Evolutionary conservation across 2,888 invertebrate genomes (phyloP), one percentile per base, ranked within the genome.

Genomic region (Macropis europaea): DNA sequence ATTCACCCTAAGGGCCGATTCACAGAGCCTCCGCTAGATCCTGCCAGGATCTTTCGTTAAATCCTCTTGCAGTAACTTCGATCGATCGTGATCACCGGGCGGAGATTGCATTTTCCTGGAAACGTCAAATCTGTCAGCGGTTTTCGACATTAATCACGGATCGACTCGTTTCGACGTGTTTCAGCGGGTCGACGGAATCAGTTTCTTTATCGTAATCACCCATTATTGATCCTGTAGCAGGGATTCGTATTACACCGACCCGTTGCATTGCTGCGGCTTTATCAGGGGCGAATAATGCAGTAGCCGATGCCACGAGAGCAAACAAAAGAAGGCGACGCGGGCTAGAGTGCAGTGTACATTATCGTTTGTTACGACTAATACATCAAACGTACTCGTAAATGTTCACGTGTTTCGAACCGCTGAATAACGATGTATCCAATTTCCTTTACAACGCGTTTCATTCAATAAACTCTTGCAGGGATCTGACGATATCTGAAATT

Each of bases 161-260:
- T n/a, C n/a, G n/a, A n/a, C n/a, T n/a, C n/a, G n/a, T n/a, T n/a
- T n/a, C n/a, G n/a, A n/a, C n/a, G n/a, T n/a, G n/a, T n/a, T n/a
- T n/a, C n/a, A n/a, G n/a, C 17, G 13, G 32, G 38, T 34, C 30
- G 24, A 24, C 42, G 30, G 38, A 26, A 24, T 43, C 43, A 26
- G 42, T 13, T 22, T 59, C 15, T 62, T 71, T 75, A 75, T 75
- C 63, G 36, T 28, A 54, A 40, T 40, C 57, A 38, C 36, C 40
- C 40, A 42, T 63, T 67, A 67, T 63, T 61, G 68, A 57, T 74
- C 57, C 48, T 52, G 47, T 32, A 30, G 28, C 68, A 19, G 15
- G 34, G 47, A 77, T 68, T 83, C 79, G 69, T 59, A 74, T 82
- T 81, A 81, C 79, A 63, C 69, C 52, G 66, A 53, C 60, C 30